A percentile compares a stretch with the other conserved stretches of the same genome.
These are phyloP conservation scores for Glyptemys insculpta DNA, from an alignment of 2,797 vertebrate genomes.

Conservation along the genomic window DNA sequence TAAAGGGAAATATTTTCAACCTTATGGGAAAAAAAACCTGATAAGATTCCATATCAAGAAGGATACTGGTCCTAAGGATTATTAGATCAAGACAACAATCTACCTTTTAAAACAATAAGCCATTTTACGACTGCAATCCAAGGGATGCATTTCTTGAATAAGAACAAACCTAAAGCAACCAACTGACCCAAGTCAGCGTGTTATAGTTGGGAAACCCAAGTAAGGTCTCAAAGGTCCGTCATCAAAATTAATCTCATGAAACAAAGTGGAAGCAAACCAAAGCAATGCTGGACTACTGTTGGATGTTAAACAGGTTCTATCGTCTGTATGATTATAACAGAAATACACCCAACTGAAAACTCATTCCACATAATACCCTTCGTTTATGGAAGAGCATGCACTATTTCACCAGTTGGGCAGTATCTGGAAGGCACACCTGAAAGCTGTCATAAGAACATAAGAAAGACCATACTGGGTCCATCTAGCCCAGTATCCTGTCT, in stretches of 20 bases:
- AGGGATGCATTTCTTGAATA: neutral
- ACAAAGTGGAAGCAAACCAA: neutral
- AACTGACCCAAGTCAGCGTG: conserved; percentile 1
- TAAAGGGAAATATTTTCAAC: neutral
- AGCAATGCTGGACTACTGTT: neutral
- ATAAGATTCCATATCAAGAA: neutral
- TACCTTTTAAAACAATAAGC: neutral
- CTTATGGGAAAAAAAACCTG: neutral
- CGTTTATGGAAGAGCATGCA: accelerated
- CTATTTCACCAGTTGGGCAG: neutral
- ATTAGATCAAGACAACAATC: neutral
- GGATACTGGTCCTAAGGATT: neutral
- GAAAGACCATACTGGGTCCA: no score
- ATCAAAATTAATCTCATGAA: neutral
- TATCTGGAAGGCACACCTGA: neutral
- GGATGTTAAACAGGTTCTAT: neutral
- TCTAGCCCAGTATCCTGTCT: no score
- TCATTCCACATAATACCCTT: neutral
- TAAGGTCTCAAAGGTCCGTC: neutral
- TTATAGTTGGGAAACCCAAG: neutral
- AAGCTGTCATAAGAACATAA: neutral
- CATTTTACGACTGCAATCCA: neutral
- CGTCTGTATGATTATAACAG: neutral
- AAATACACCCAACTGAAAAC: neutral
- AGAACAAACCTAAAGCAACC: neutral